These are phyloP conservation scores for Balanococcus diminutus DNA, from an alignment of 2,888 invertebrate genomes.

Conservation along the genomic window DNA sequence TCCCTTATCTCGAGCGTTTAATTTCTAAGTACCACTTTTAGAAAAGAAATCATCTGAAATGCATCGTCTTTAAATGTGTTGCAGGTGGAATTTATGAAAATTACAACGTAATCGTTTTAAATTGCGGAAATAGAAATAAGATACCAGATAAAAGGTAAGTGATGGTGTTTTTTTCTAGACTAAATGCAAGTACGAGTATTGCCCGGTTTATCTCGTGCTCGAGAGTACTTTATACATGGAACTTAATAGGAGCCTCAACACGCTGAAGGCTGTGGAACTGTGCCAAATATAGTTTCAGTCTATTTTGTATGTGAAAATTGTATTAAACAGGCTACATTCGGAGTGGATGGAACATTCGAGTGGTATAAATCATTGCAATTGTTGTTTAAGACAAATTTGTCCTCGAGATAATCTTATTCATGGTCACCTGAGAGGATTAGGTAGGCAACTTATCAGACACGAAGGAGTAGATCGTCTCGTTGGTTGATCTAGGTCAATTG, in stretches of 20 bases:
- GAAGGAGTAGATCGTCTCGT: not conserved
- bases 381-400: not conserved
- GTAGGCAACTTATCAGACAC: not conserved
- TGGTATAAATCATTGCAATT: not conserved
- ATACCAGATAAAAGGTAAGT: not conserved
- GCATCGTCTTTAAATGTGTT: slow-evolving; percentile 19
- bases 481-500: not conserved
- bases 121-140: not conserved
- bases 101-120: not conserved
- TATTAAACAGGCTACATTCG: not conserved
- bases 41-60: slow-evolving; percentile 3
- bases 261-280: not conserved
- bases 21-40: not conserved
- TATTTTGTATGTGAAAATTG: not conserved
- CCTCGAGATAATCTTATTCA: not conserved
- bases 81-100: slow-evolving; percentile 27
- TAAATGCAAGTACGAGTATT: not conserved
- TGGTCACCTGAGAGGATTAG: not conserved
- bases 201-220: not conserved
- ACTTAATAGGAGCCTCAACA: not conserved
- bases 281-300: slow-evolving; percentile 3
- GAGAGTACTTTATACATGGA: not conserved
- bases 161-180: not conserved
- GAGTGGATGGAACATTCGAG: not conserved
- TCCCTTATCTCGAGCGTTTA: not conserved